These are phyloP conservation scores for Pheosia tremula DNA, from an alignment of 2,888 invertebrate species.

Conservation along the genomic window DNA sequence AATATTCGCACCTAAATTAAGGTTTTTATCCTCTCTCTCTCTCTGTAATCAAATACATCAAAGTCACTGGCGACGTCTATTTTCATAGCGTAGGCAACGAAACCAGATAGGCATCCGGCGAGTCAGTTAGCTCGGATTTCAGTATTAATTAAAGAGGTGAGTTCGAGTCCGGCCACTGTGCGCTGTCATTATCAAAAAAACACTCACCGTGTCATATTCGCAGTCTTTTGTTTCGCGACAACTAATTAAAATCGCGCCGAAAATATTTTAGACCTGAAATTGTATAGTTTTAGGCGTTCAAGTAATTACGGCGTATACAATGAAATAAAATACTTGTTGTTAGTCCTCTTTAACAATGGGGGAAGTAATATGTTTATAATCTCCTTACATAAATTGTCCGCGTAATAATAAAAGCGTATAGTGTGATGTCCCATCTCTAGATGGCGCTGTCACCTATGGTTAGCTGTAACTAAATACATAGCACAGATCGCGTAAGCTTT, in stretches of 20 bases:
- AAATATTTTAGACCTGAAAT: constrained; percentile 16
- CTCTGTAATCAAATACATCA: neutral
- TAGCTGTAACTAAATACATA: too few relatives aligned
- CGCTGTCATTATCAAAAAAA: constrained; percentile 53
- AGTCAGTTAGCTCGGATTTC: constrained; percentile 39
- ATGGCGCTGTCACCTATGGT: neutral
- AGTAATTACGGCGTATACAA: neutral
- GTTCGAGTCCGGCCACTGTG: constrained; percentile 19
- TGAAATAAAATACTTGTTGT: neutral
- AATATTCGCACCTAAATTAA: too few relatives aligned
- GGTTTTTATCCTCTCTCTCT: too few relatives aligned
- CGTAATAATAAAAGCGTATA: too few relatives aligned
- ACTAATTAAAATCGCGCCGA: constrained; percentile 35
- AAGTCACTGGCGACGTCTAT: neutral
- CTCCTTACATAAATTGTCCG: neutral
- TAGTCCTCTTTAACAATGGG: neutral
- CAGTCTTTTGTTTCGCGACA: constrained; percentile 40
- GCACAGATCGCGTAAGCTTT: too few relatives aligned
- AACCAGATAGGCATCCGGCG: constrained; percentile 23
- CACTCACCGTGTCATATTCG: constrained; percentile 39
- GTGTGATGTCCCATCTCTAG: neutral
- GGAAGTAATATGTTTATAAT: neutral
- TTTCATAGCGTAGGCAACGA: constrained; percentile 13
- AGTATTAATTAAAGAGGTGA: constrained; percentile 47
- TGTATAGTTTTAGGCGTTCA: neutral